Base-by-base conservation (phyloP, 1,140 invertebrate genomes). In the Hycleus cichorii region DNA sequence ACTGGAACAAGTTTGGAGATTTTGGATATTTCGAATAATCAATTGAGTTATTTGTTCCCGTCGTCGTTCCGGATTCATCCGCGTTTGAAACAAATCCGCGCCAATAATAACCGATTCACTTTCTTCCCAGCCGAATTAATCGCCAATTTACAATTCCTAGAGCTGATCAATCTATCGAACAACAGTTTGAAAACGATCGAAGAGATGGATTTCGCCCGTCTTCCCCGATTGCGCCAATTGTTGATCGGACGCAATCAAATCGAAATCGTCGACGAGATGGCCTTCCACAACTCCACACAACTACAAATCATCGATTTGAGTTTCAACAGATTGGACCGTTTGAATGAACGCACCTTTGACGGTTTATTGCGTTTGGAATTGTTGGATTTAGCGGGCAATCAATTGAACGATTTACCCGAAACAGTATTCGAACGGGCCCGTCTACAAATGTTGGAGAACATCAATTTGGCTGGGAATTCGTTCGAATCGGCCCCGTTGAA, bases 201-300 rank as follows among this genome's bases (percentile, higher is more conserved):
- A 54, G 90, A 93, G 69, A 80, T 90, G 60, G 87, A 91, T 65
- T 95, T 94, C 73, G 85, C 90, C 0, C 83, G 90, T 45, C 76
- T 93, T 26, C 85, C 85, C 3, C 78, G 84, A 50, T 74, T 95
- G 2, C 78, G 84, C 53, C 76, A 77, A 2, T 70, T 95, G 25
- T 75, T 86, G 59, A 70, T 95, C 8, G 80, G 84, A 0, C 69
- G 83, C 54, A 95, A 95, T 69, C 75, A 83, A 61, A 80, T 95
- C 59, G 88, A 90, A 66, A 80, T 82, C 52, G 81, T 95, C 8
- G 87, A 86, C 60, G 90, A 92, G 75, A 85, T 89, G 75, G 87
- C 90, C 0, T 95, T 95, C 71, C 86, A 92, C 63, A 95, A 95
- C 70, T 95, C 91, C 0, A 86, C 90, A 0, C 91, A 93, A 74